phyloP scores from a whole-genome alignment of 2,113 vertebrate species.

The Pteropus alecto region DNA sequence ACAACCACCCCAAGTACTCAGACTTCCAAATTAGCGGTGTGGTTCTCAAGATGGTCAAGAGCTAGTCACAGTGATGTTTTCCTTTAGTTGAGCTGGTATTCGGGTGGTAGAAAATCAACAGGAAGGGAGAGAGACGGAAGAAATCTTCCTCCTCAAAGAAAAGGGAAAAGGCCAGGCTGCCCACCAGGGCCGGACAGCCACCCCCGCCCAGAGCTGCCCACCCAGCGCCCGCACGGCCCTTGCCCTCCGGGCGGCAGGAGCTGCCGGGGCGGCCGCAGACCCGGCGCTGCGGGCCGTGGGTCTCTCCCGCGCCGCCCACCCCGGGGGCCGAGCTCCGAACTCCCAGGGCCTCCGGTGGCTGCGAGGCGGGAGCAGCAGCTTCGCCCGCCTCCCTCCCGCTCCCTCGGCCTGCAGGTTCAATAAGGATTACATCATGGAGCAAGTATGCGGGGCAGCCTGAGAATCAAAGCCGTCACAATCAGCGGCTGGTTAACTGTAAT shows the following conservation, averaged over 20 bases:
- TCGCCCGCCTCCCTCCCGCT: constrained; percentile 77
- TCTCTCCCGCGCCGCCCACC: constrained; percentile 9
- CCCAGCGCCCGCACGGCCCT: background rate
- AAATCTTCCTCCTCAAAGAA: background rate
- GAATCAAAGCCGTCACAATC: constrained; percentile 95
- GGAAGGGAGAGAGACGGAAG: background rate
- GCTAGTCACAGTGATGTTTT: background rate
- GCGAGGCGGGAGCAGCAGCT: constrained; percentile 70
- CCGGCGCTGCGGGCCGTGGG: background rate
- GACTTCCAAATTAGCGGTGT: background rate
- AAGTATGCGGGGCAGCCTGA: constrained; percentile 97
- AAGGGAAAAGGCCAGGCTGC: background rate
- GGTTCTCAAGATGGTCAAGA: background rate
- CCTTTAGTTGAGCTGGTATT: background rate
- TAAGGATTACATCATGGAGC: constrained; percentile 98
- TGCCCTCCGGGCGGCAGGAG: background rate
- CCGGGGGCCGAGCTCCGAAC: constrained; percentile 85
- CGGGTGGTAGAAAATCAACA: background rate
- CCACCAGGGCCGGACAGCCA: background rate
- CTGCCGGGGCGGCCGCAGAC: background rate
- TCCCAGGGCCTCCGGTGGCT: constrained; percentile 89
- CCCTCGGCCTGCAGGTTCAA: constrained; percentile 94
- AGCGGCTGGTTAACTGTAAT: constrained; percentile 93
- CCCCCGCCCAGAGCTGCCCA: background rate
- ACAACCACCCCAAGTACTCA: background rate